A percentile compares a stretch with the other conserved stretches of the same genome.
Conservation (phyloP, 2,888 invertebrate species). For the Gisinianus flammeolus region DNA sequence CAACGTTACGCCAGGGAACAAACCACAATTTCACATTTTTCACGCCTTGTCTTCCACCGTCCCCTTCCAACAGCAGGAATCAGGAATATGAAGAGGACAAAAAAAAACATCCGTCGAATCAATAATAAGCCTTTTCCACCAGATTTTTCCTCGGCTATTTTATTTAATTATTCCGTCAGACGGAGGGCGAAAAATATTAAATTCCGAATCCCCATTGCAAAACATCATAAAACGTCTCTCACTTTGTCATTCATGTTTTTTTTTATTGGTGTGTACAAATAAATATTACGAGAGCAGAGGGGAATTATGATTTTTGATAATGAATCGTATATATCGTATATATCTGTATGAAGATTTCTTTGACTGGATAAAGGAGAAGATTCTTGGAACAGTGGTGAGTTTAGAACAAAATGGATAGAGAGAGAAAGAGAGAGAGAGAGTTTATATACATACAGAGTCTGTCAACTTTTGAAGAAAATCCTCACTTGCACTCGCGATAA, state of each 20-base stretch:
- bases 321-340: too few relatives aligned
- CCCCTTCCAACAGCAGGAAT: conserved; percentile 19
- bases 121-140: conserved; percentile 25
- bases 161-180: neutral
- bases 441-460: too few relatives aligned
- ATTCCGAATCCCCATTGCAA: neutral
- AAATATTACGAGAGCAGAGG: too few relatives aligned
- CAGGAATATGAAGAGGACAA: neutral
- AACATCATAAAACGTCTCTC: neutral
- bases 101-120: conserved; percentile 14
- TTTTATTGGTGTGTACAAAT: too few relatives aligned
- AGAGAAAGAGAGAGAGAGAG: too few relatives aligned
- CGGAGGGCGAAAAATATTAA: neutral
- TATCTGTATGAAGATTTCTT: too few relatives aligned
- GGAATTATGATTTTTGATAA: too few relatives aligned
- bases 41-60: conserved; percentile 38
- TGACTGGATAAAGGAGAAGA: too few relatives aligned
- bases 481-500: too few relatives aligned
- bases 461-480: too few relatives aligned
- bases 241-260: neutral
- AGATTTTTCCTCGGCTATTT: neutral
- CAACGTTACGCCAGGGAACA: conserved; percentile 35
- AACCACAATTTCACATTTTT: conserved; percentile 51
- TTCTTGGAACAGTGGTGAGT: too few relatives aligned
- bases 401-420: too few relatives aligned